Evolutionary conservation across 30 jellyfish, hydroid and myxozoan species (phyloP), one percentile per base, ranked within the genome.

Genomic region (Chrysaora quinquecirrha): DNA sequence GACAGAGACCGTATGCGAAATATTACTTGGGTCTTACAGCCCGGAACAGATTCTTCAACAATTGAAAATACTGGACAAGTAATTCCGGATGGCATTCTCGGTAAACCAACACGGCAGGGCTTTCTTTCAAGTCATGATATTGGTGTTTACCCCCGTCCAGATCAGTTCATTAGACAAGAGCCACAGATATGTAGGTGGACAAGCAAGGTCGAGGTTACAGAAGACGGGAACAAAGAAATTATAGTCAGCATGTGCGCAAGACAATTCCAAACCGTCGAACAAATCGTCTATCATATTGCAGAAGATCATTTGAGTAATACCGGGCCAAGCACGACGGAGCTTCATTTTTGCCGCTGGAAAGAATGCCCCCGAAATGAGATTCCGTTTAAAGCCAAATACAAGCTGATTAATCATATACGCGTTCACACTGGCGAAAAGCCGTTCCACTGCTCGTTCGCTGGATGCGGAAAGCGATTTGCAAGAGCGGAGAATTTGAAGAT

Each of bases 401-500:
- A 92, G 84, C 97, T 92, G 52, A 96, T 92, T 19, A 92, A 92
- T 25, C 98, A 92, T 65, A 80, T 92, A 1, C 95, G 98, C 10
- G 96, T 86, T 46, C 98, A 93, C 65, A 92, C 98, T 9, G 97
- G 97, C 12, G 98, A 92, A 30, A 92, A 82, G 76, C 98, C 98
- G 19, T 93, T 93, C 64, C 96, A 87, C 52, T 93, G 98, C 83
- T 90, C 96, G 34, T 86, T 84, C 63, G 94, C 96, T 27, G 93
- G 97, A 30, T 93, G 98, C 83, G 97, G 97, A 0, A 86, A 86
- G 65, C 85, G 92, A 31, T 93, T 93, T 65, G 98, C 98, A 52
- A 78, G 96, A 30, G 89, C 98, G 23, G 96, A 86, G 82, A 86
- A 93, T 73, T 80, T 86, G 78, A 93, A 93, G 63, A 93, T 84